These are phyloP conservation scores for Epinephelus lanceolatus DNA, from an alignment of 2,113 vertebrate species.

Conservation along the genomic window DNA sequence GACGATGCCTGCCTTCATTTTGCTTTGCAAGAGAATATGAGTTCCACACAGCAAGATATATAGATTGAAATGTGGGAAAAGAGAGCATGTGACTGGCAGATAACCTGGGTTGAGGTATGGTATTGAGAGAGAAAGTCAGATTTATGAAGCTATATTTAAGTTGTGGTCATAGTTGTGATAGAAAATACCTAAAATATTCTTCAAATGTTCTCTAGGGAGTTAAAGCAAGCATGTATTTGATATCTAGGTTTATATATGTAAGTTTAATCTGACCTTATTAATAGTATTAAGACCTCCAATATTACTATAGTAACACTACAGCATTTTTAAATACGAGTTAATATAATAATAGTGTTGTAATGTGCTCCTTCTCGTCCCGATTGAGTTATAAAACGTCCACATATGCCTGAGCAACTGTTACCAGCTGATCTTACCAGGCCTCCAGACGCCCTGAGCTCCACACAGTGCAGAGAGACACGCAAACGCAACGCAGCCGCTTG, in stretches of 20 bases:
- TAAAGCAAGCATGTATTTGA: constrained; percentile 1
- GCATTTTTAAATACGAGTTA: constrained; percentile 6
- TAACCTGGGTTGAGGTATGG: not conserved
- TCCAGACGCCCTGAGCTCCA: constrained; percentile 47
- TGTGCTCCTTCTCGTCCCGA: constrained; percentile 19
- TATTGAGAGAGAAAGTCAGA: not conserved
- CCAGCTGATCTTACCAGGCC: constrained; percentile 61
- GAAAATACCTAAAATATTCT: not conserved
- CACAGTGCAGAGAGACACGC: constrained; percentile 20
- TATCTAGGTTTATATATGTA: not conserved
- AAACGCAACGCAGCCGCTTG: constrained; percentile 37
- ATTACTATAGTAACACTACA: constrained; percentile 21
- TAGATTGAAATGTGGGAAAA: not conserved
- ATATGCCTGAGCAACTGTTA: constrained; percentile 41
- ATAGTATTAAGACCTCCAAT: constrained; percentile 21
- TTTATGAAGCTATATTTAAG: not conserved
- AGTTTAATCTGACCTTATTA: constrained; percentile 22
- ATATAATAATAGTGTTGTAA: constrained; percentile 4
- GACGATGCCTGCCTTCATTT: not conserved
- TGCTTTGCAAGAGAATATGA: not conserved
- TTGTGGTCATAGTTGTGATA: not conserved
- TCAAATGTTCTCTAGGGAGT: not conserved
- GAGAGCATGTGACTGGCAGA: not conserved
- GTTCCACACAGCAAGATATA: not conserved
- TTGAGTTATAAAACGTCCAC: constrained; percentile 45